Conservation (phyloP, 2,797 vertebrate genomes). For the Myoxocephalus aenaeus region DNA sequence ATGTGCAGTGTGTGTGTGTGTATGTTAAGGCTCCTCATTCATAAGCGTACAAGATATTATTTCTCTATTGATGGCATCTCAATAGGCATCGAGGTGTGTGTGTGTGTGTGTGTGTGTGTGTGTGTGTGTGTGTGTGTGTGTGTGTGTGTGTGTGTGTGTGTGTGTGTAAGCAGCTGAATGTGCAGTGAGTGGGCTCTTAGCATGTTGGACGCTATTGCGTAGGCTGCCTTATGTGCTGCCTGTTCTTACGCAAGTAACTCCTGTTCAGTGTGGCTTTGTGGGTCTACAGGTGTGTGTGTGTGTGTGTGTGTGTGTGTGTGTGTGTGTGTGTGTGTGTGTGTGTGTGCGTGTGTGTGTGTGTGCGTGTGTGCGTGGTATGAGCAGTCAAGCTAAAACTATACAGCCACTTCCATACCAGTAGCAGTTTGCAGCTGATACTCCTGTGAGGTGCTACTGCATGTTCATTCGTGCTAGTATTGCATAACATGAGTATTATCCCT, state of each 20-base stretch:
- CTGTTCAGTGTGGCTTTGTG: slow-evolving; percentile 24
- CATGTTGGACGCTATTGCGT: slow-evolving; percentile 62
- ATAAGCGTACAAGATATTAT: slow-evolving; percentile 3
- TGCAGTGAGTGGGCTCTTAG: slow-evolving; percentile 55
- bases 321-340: neutral
- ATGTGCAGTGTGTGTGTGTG: neutral
- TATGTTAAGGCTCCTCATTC: slow-evolving; percentile 31
- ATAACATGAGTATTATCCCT: neutral
- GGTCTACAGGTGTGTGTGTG: neutral
- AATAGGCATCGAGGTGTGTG: neutral
- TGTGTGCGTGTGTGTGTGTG: neutral
- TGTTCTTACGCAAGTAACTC: slow-evolving; percentile 58
- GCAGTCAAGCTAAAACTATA: slow-evolving; percentile 12
- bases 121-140: neutral
- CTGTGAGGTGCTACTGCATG: neutral
- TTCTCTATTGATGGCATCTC: slow-evolving; percentile 11
- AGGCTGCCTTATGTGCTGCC: slow-evolving; percentile 58
- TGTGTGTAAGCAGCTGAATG: slow-evolving; percentile 45
- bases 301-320: neutral
- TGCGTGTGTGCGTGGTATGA: neutral
- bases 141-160: neutral
- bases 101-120: neutral
- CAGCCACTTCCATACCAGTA: neutral
- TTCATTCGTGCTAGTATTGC: neutral
- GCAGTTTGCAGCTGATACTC: neutral